Conservation (phyloP, 2,113 vertebrate genomes). For the Gadus chalcogrammus region DNA sequence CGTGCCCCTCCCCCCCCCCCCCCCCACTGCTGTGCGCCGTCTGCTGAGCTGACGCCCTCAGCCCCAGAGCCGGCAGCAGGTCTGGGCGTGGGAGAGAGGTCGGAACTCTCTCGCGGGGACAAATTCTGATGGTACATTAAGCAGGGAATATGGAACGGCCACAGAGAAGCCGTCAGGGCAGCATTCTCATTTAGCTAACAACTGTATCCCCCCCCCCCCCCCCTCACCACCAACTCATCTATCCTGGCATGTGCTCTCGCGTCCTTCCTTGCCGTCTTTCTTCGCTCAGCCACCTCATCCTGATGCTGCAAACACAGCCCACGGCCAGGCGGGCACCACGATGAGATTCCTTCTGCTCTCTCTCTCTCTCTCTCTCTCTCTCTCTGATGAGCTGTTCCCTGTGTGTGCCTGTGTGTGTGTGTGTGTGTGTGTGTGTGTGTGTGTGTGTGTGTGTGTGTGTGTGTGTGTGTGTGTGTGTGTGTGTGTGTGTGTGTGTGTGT, state of each 20-base stretch:
- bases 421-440: too few relatives aligned
- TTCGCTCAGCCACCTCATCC: neutral
- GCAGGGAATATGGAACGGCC: slow-evolving; percentile 39
- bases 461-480: too few relatives aligned
- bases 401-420: too few relatives aligned
- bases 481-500: too few relatives aligned
- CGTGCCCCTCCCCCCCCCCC: too few relatives aligned
- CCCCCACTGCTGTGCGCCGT: slow-evolving; percentile 40
- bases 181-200: slow-evolving; percentile 51
- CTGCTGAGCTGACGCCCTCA: slow-evolving; percentile 37
- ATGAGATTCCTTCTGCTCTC: neutral
- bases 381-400: too few relatives aligned
- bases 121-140: slow-evolving; percentile 40
- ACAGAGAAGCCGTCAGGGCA: slow-evolving; percentile 45
- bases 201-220: slow-evolving; percentile 28
- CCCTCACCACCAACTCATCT: slow-evolving; percentile 19
- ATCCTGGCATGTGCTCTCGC: slow-evolving; percentile 26
- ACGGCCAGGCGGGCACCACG: too few relatives aligned
- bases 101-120: slow-evolving; percentile 39
- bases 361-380: neutral
- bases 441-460: too few relatives aligned
- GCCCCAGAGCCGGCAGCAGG: slow-evolving; percentile 24
- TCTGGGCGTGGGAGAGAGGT: slow-evolving; percentile 19
- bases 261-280: neutral
- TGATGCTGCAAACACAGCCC: neutral